Evolutionary conservation across 1,140 invertebrate genomes (phyloP).

Genomic region (Polypedilum pembai): DNA sequence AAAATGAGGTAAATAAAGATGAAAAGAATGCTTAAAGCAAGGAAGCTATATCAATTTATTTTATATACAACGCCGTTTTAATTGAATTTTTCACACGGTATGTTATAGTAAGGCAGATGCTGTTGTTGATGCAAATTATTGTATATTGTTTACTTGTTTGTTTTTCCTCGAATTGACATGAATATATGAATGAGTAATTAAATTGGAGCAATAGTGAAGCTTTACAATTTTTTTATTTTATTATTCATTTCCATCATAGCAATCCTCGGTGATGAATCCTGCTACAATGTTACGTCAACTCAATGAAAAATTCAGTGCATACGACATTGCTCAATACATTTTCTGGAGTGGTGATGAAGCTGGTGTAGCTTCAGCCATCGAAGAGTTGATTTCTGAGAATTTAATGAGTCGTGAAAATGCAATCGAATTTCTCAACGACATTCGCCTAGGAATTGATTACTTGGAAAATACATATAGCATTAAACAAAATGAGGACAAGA

Average conservation of each 20-base stretch:
- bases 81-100: too few species aligned
- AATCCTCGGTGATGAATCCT: slow-evolving; percentile 35
- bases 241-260: too few species aligned
- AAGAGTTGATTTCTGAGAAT: slow-evolving; percentile 63
- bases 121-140: too few species aligned
- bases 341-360: slow-evolving; percentile 70
- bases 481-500: not conserved
- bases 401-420: slow-evolving; percentile 62
- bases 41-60: too few species aligned
- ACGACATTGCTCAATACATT: slow-evolving; percentile 68
- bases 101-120: too few species aligned
- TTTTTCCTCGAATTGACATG: too few species aligned
- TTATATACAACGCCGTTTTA: too few species aligned
- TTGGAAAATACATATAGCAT: slow-evolving; percentile 52
- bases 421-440: slow-evolving; percentile 62
- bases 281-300: slow-evolving; percentile 39
- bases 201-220: too few species aligned
- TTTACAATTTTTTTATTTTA: too few species aligned
- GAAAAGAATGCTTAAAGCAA: not conserved
- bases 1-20: not conserved
- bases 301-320: slow-evolving; percentile 55
- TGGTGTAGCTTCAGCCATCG: slow-evolving; percentile 61
- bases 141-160: too few species aligned
- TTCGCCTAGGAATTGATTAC: slow-evolving; percentile 60
- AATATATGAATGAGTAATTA: too few species aligned